Evolutionary conservation across 2,797 vertebrate genomes (phyloP).

Genomic region (Sylvia borin): DNA sequence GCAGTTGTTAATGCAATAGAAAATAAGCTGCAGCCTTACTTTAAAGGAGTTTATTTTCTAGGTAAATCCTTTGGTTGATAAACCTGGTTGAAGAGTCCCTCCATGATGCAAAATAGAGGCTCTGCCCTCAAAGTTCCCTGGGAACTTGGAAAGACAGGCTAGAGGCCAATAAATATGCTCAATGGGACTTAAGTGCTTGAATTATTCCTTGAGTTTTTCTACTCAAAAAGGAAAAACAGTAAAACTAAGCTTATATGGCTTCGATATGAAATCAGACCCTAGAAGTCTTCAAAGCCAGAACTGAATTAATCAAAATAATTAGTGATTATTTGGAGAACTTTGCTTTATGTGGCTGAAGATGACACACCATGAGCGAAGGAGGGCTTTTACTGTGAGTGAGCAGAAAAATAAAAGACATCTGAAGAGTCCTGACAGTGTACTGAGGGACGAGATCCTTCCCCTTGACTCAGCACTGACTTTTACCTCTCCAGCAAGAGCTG

Average conservation of each 20-base stretch:
- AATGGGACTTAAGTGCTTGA: not conserved
- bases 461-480: not conserved
- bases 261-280: not conserved
- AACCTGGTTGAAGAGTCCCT: not conserved
- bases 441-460: not conserved
- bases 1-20: not conserved
- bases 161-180: not conserved
- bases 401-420: not conserved
- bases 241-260: not conserved
- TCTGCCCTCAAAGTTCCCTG: not conserved
- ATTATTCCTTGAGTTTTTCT: not conserved
- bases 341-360: not conserved
- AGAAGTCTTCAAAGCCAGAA: not conserved
- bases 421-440: not conserved
- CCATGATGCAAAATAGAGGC: not conserved
- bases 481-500: not conserved
- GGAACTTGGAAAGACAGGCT: not conserved
- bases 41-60: not conserved
- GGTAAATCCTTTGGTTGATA: not conserved
- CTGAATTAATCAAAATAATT: not conserved
- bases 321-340: not conserved
- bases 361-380: fast-evolving
- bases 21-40: not conserved
- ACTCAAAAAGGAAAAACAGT: fast-evolving
- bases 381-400: not conserved